Evolutionary conservation across 2,888 invertebrate species (phyloP).

Genomic region (Stramonita haemastoma): DNA sequence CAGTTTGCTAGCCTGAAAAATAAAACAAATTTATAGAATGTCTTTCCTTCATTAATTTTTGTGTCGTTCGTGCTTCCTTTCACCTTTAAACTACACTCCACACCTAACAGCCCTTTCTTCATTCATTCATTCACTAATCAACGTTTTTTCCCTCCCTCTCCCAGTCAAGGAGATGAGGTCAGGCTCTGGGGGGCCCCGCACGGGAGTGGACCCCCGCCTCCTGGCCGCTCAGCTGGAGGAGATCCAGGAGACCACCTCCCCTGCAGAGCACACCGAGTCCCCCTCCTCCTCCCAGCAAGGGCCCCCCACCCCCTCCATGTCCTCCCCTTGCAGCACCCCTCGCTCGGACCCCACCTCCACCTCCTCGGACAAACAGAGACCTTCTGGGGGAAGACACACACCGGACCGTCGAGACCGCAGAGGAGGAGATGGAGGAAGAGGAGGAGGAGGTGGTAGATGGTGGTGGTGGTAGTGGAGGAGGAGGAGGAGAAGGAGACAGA

Average conservation of each 20-base stretch:
- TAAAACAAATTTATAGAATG: too few species aligned
- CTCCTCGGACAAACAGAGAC: slow-evolving; percentile 61
- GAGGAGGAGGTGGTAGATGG: slow-evolving; percentile 8
- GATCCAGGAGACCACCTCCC: slow-evolving; percentile 69
- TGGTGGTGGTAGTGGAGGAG: slow-evolving; percentile 7
- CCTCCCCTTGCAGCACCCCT: slow-evolving; percentile 73
- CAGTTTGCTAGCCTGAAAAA: too few species aligned
- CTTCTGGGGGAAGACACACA: slow-evolving; percentile 29
- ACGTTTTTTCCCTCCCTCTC: background rate
- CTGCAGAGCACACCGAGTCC: slow-evolving; percentile 62
- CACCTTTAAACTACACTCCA: too few species aligned
- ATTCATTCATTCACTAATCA: too few species aligned
- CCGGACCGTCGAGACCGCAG: slow-evolving; percentile 23
- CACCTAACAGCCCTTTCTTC: too few species aligned
- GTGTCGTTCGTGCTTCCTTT: too few species aligned
- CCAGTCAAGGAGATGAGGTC: slow-evolving; percentile 40
- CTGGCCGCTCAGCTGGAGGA: slow-evolving; percentile 73
- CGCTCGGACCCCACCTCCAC: slow-evolving; percentile 69
- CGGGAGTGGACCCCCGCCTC: slow-evolving; percentile 72
- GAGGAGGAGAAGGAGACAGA: slow-evolving; percentile 28
- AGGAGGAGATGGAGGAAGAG: slow-evolving; percentile 10
- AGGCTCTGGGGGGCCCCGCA: slow-evolving; percentile 44
- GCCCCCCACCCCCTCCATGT: slow-evolving; percentile 71
- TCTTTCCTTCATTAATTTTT: too few species aligned
- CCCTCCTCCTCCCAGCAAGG: slow-evolving; percentile 74